Evolutionary conservation across 2,888 invertebrate genomes (phyloP), one percentile per base, ranked within the genome.

Genomic region (Tinea semifulvella): DNA sequence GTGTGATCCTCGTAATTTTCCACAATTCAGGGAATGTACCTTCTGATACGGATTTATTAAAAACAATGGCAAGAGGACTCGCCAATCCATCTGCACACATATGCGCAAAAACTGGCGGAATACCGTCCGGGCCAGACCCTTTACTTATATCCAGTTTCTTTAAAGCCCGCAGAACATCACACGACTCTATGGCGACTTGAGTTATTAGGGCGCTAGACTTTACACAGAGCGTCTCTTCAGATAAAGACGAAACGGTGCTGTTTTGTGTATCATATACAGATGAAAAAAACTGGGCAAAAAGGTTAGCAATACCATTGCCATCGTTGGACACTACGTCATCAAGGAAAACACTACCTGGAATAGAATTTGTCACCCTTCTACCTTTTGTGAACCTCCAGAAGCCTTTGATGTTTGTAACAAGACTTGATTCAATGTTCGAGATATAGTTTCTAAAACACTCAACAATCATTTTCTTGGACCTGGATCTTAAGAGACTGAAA

Each of bases 1-100:
- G 49, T n/a, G 49, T 44, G 0, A 52, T 40, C 8, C 43, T 44
- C 5, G 50, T 48, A 1, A n/a, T 25, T 40, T 52, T 52, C 50
- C 50, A 52, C 1, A 1, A 6, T 1, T 17, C 6, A 0, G 52
- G 53, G 19, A 51, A 51, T n/a, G 47, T n/a, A 7, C 50, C 51
- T 1, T 28, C 20, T n/a, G 6, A 2, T 2, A 53, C 35, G 1
- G 53, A 52, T 7, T 45, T 38, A 4, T 50, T 50, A 43, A 47
- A 53, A 6, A 51, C 11, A 11, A 38, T 22, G 3, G 20, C 2
- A 2, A 44, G n/a, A n/a, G n/a, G n/a, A n/a, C n/a, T n/a, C n/a
- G n/a, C n/a, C n/a, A n/a, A n/a, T n/a, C n/a, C n/a, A n/a, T n/a
- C n/a, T n/a, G n/a, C n/a, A n/a, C n/a, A n/a, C n/a, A n/a, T n/a